Base-by-base conservation (phyloP, 2,888 invertebrate species). In the Lithophane leautieri region DNA sequence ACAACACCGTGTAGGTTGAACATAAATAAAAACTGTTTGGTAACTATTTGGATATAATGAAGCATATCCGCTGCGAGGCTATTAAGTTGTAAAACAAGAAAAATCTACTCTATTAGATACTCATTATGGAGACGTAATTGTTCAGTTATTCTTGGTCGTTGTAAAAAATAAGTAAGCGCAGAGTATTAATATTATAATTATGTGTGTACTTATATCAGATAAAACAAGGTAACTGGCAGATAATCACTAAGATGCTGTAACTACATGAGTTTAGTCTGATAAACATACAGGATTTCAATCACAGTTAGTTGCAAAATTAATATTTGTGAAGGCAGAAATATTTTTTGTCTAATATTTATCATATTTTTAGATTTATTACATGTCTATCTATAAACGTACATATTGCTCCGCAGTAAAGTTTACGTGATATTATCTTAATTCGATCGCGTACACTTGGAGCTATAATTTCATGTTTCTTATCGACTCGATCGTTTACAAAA, bases 41-140 rank as follows among this genome's bases (percentile, higher is more conserved):
- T 83, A 83, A 88, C 81, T 86, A 88, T 89, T 90, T 87, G 80
- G 67, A 58, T 82, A 84, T 87, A 88, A 90, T 88, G 84, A 89
- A 86, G 78, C 82, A 86, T 86, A 88, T 89, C 89, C 90, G 85
- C 77, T 86, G 78, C 69, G 44, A 73, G 75, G 78, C 79, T 81
- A 89, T 89, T 88, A 89, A 76, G 83, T 87, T 86, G 77, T 88
- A 84, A 88, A 86, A 89, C 87, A 84, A 90, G 89, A 87, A 89
- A 89, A 86, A 82, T 81, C 71, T 69, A 82, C 67, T 83, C 82
- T 72, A 82, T 88, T 83, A 84, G 73, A 76, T 82, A 85, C 82
- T 81, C 83, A 84, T 84, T 87, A 76, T 66, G 73, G 70, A 78
- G 70, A 58, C 77, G 86, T 88, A 86, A 89, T 87, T 84, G 82